These are phyloP conservation scores for Hapalemur alaotrensis DNA, from an alignment of 2,797 vertebrate species.

Conservation along the genomic window DNA sequence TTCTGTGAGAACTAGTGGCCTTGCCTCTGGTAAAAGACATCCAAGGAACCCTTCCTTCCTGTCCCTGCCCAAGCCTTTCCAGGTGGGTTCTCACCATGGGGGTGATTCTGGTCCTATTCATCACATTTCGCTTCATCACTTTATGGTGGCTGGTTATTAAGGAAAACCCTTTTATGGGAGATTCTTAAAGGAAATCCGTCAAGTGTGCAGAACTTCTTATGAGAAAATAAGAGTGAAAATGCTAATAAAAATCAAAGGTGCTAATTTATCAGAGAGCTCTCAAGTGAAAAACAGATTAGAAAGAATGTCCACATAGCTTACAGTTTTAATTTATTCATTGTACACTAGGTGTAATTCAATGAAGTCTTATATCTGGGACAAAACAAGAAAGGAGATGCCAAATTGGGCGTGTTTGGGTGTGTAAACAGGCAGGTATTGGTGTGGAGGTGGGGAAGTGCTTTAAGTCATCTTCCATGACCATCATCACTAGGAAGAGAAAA, in stretches of 20 bases:
- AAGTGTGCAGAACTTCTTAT: not conserved
- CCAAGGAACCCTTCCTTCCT: not conserved
- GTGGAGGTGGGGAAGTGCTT: not conserved
- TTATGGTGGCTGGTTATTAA: not conserved
- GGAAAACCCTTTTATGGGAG: not conserved
- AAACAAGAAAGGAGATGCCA: not conserved
- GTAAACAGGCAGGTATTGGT: not conserved
- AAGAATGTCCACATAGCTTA: not conserved
- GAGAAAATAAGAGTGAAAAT: not conserved
- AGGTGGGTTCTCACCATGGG: not conserved
- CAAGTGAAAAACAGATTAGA: not conserved
- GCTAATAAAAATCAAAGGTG: not conserved
- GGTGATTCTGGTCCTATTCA: not conserved
- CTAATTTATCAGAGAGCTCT: not conserved
- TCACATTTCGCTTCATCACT: not conserved
- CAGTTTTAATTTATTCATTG: not conserved
- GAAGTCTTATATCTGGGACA: not conserved
- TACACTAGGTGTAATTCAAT: not conserved
- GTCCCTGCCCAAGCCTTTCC: not conserved
- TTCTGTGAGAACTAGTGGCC: not conserved
- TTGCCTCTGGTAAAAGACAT: not conserved
- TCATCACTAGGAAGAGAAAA: not conserved
- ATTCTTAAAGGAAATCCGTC: not conserved
- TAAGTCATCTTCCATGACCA: not conserved
- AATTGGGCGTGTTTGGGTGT: not conserved